Evolutionary conservation across 2,888 invertebrate genomes (phyloP), one percentile per base, ranked within the genome.

Genomic region (Agrochola litura): DNA sequence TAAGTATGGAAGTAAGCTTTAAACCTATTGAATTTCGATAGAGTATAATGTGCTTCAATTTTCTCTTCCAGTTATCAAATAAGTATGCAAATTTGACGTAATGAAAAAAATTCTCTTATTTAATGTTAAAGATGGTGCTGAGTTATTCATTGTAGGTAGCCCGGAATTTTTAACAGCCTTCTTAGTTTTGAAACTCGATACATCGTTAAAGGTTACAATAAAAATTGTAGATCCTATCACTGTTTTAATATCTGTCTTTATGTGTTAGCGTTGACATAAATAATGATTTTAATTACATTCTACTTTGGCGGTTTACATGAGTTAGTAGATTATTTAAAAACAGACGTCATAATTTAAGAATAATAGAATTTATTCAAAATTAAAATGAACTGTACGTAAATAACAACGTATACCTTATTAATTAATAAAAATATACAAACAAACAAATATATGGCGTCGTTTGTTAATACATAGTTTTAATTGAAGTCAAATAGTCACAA

Each of bases 151-250:
- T 70, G 60, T 85, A 82, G 77, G 87, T 86, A 82, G 84, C 76
- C 66, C 73, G 60, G 70, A 77, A 79, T 76, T 73, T 63, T 69
- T 67, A 85, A 69, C 41, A 56, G 9, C 58, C 73, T 70, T 43
- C 68, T 77, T 65, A 81, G 85, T 83, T 90, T 87, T 90, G 90
- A 88, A 92, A 92, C 85, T 88, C 73, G 89, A 92, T 91, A 90
- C 86, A 73, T 89, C 89, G 88, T 92, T 87, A 91, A 90, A 86
- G 64, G 72, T 71, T 77, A 82, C 81, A 84, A 88, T 90, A 84
- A 89, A 90, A 86, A 79, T 86, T 87, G 85, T 84, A 86, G 89
- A 86, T 87, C 70, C 61, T 87, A 87, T 89, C 89, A 84, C 82
- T 84, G 77, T 85, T 82, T 85, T 79, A 81, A 73, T 81, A 75